A percentile compares a stretch with the other conserved stretches of the same genome.
These are phyloP conservation scores for Hippocampus mohnikei DNA, from an alignment of 2,113 vertebrate species.

Conservation along the genomic window DNA sequence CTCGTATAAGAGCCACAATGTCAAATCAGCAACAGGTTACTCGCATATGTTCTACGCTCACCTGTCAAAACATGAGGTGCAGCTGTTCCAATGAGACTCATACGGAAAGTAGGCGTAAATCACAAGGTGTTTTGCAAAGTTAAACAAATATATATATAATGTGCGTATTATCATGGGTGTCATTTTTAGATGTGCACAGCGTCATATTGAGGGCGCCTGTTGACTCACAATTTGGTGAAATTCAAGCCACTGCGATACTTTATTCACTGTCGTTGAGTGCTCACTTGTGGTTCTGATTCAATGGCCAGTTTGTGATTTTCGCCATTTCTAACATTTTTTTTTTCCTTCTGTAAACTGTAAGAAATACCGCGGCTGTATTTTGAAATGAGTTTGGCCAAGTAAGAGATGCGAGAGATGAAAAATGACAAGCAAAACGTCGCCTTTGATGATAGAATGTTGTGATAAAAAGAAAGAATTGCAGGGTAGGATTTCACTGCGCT, in stretches of 20 bases:
- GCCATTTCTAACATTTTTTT: background rate
- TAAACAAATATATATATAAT: background rate
- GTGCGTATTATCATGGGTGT: background rate
- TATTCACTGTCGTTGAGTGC: no score
- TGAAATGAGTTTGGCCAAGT: background rate
- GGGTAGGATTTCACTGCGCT: no score
- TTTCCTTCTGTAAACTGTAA: background rate
- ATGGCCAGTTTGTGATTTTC: no score
- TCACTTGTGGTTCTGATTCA: no score
- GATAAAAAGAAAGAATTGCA: no score
- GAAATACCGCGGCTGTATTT: background rate
- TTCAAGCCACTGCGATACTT: no score
- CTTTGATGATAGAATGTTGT: no score
- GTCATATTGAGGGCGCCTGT: background rate
- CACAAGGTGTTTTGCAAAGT: background rate
- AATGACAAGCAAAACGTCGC: no score
- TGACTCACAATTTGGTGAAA: no score
- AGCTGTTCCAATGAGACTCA: background rate
- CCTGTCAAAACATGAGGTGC: constrained; percentile 1
- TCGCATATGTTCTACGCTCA: background rate
- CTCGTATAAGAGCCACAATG: background rate
- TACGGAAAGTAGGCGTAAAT: background rate
- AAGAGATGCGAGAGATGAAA: background rate
- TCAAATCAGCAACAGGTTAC: constrained; percentile 4
- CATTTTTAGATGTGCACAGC: background rate